Evolutionary conservation across 2,888 invertebrate species (phyloP), one percentile per base, ranked within the genome.

Genomic region (Monoplex corrugatus): DNA sequence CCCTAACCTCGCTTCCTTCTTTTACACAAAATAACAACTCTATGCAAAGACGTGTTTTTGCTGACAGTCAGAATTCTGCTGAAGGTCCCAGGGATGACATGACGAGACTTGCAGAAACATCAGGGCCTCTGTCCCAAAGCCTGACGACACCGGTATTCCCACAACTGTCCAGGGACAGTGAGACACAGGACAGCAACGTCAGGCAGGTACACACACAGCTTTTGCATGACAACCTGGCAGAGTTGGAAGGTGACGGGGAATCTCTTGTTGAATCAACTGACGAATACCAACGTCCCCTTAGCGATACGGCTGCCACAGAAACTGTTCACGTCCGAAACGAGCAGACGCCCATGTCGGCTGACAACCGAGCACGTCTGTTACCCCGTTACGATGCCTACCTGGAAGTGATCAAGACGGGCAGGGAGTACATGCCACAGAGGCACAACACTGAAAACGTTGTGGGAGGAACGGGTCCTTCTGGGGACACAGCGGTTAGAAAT

Each of bases 241-340:
- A 32, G 84, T 32, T 44, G 28, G 57, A 32, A 8, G 84, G 40
- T 10, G 68, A 86, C 84, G 16, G 45, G 32, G 84, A 32, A 19
- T 80, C 78, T 19, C 23, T 84, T 32, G 35, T 84, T 16, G 82
- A 82, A 1, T 84, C 84, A 32, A 50, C 84, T 2, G 84, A 84
- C 84, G 50, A 84, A n/a, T 84, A 84, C 84, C 84, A 45, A 5
- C 84, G 44, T 16, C 84, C 84, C 0, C 84, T 84, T 16, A 84
- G 84, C 50, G 84, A 84, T 57, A 84, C 45, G 3, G 84, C 84
- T n/a, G 84, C 84, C 50, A 84, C 45, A 23, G 84, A 84, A 28
- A 50, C 84, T 28, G 35, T 84, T 6, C 84, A 84, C 32, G 84
- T 50, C 0, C 23, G 84, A 28, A 84, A 84, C 57, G 84, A 84